A percentile compares a stretch with the other conserved stretches of the same genome.
Evolutionary conservation across 2,888 invertebrate genomes (phyloP).

Genomic region (Lasioglossum calceatum): DNA sequence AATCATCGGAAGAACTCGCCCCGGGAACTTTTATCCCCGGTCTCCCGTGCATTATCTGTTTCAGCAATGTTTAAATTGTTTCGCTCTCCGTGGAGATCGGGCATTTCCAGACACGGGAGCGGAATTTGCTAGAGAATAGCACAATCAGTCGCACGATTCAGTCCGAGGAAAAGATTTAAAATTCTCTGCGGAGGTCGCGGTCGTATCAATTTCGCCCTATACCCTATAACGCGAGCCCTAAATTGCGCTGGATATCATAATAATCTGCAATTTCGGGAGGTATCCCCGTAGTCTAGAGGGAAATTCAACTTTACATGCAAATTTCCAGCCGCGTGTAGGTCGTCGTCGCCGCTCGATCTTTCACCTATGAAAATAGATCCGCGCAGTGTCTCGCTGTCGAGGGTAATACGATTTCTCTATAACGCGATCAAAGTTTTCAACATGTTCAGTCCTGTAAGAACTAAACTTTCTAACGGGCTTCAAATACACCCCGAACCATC

Average conservation of each 20-base stretch:
- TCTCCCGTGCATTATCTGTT: too few relatives aligned
- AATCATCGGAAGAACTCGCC: too few relatives aligned
- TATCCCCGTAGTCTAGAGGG: neutral
- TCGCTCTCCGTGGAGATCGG: neutral
- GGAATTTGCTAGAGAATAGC: neutral
- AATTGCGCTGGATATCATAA: constrained; percentile 15
- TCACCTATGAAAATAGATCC: constrained; percentile 33
- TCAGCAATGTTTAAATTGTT: too few relatives aligned
- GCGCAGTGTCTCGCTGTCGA: neutral
- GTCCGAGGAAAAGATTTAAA: neutral
- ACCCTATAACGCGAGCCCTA: neutral
- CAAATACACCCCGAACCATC: constrained; percentile 25
- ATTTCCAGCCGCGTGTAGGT: constrained; percentile 5
- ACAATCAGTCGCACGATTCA: neutral
- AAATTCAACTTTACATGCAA: constrained; percentile 38
- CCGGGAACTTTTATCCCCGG: too few relatives aligned
- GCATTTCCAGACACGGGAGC: neutral
- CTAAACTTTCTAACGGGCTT: constrained; percentile 38
- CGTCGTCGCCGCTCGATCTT: neutral
- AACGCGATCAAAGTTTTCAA: constrained; percentile 52
- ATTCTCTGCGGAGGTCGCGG: neutral
- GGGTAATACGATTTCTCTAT: constrained; percentile 27
- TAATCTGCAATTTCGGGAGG: constrained; percentile 27
- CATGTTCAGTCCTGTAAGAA: constrained; percentile 15
- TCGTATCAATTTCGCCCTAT: neutral